Percentiles rank a stretch among this genome's conserved stretches.
Evolutionary conservation across 2,797 vertebrate genomes (phyloP).

Genomic region (Sternotherus odoratus): DNA sequence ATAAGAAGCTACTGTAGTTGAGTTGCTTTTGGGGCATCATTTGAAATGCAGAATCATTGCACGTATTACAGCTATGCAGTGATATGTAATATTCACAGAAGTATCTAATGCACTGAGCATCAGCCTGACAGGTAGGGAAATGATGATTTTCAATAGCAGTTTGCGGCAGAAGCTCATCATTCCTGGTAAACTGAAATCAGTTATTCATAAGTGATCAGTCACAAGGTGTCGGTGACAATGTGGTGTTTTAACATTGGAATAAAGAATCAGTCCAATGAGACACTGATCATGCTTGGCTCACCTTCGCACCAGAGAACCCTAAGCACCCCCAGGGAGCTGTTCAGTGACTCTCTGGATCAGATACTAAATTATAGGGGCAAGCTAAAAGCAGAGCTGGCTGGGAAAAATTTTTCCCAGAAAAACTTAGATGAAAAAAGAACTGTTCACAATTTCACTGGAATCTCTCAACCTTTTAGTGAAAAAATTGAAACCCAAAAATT

Average conservation of each 20-base stretch:
- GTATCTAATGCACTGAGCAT: background rate
- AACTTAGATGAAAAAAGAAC: background rate
- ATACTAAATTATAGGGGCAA: background rate
- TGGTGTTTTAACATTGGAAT: background rate
- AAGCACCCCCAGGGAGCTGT: background rate
- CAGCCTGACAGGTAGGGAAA: background rate
- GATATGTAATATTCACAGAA: background rate
- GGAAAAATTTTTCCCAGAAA: too few relatives aligned
- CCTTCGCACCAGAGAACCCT: background rate
- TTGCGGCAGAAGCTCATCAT: background rate
- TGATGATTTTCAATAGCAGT: background rate
- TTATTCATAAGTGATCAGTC: background rate
- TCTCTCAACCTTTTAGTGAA: background rate
- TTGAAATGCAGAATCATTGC: slow-evolving; percentile 18
- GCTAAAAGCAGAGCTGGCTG: background rate
- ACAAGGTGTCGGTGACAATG: background rate
- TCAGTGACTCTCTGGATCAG: background rate
- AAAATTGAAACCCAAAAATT: background rate
- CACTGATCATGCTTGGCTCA: background rate
- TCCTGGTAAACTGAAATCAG: background rate
- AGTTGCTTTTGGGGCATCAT: background rate
- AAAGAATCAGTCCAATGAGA: background rate
- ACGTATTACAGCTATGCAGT: background rate
- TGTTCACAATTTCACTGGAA: background rate
- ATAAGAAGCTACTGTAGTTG: background rate